These are phyloP conservation scores for Musca vetustissima DNA, from an alignment of 1,140 invertebrate genomes.

Conservation along the genomic window DNA sequence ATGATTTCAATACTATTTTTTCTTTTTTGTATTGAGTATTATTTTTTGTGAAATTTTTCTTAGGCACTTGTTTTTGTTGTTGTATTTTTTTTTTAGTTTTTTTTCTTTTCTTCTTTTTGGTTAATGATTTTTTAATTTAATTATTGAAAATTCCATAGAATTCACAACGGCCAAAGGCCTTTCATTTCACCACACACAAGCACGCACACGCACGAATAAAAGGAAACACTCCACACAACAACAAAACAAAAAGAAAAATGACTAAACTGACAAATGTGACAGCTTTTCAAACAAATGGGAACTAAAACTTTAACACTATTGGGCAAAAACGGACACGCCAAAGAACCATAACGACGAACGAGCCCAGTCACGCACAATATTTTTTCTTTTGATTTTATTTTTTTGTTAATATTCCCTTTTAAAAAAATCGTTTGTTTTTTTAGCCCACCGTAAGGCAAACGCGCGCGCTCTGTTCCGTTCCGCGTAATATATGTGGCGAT, in stretches of 20 bases:
- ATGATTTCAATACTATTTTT: not conserved
- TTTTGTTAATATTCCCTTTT: not conserved
- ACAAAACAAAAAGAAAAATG: not conserved
- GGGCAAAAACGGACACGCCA: not conserved
- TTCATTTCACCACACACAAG: too few relatives aligned
- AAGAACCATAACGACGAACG: too few relatives aligned
- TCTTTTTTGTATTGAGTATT: not conserved
- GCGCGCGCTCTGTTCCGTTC: not conserved
- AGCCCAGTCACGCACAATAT: not conserved
- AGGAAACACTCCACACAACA: too few relatives aligned
- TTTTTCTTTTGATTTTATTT: too few relatives aligned
- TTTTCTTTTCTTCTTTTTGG: not conserved
- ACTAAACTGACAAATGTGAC: not conserved
- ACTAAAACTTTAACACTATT: too few relatives aligned
- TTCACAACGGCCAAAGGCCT: not conserved
- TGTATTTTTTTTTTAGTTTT: not conserved
- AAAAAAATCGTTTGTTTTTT: too few relatives aligned
- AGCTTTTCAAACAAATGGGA: not conserved
- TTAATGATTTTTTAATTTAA: conserved; percentile 15
- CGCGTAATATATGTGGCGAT: not conserved
- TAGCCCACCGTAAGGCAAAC: not conserved
- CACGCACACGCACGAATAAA: too few relatives aligned
- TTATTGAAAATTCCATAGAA: conserved; percentile 5
- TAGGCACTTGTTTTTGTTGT: not conserved
- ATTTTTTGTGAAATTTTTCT: not conserved